A percentile compares a stretch with the other conserved stretches of the same genome.
Conservation (phyloP, 2,113 vertebrate species). For the Carollia perspicillata region DNA sequence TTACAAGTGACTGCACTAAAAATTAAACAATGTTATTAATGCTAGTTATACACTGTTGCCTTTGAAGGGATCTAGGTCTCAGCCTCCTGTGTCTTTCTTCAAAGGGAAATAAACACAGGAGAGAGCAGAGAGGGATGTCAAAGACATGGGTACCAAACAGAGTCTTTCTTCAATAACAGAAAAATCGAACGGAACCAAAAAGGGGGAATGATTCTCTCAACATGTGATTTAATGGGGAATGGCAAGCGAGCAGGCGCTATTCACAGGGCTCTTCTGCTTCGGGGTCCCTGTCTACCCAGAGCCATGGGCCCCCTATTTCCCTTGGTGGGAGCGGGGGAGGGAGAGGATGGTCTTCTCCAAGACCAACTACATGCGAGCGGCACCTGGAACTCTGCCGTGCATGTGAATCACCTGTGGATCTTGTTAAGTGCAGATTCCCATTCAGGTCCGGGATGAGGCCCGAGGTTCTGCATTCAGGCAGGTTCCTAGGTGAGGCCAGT, state of each 20-base stretch:
- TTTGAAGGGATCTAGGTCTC: not conserved
- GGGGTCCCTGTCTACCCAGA: not conserved
- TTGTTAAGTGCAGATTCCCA: not conserved
- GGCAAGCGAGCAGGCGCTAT: not conserved
- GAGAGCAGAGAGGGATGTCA: not conserved
- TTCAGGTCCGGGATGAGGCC: not conserved
- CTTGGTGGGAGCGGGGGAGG: not conserved
- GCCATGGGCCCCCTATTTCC: not conserved
- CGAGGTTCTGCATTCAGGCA: not conserved
- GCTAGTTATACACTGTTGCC: not conserved
- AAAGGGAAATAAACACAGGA: not conserved
- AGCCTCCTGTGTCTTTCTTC: slow-evolving; percentile 16
- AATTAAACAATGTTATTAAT: not conserved
- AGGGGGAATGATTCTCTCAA: slow-evolving; percentile 15
- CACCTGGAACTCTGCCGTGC: not conserved
- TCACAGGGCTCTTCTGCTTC: not conserved
- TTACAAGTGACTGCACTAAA: not conserved
- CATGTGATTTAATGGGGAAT: not conserved
- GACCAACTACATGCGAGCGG: not conserved
- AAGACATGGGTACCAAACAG: not conserved
- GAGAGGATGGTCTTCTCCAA: not conserved
- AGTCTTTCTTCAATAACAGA: not conserved
- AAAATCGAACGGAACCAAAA: slow-evolving; percentile 36
- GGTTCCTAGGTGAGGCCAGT: not conserved
- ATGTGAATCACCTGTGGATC: not conserved